phyloP scores from a whole-genome alignment of 37 sponge, comb jelly and placozoan genomes.

The Dysidea cf. avara region DNA sequence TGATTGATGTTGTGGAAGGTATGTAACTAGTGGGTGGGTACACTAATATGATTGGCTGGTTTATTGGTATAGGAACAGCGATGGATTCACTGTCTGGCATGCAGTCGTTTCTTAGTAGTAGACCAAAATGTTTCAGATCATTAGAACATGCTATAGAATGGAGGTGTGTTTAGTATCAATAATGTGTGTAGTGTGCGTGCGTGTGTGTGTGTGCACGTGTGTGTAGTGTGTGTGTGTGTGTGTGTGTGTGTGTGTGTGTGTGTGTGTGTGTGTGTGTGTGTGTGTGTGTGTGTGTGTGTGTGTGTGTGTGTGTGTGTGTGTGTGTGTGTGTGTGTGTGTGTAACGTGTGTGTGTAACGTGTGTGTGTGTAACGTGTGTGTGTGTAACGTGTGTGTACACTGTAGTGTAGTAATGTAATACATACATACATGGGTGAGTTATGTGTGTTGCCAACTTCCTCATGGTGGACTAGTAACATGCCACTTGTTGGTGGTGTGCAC shows the following conservation, averaged over 20 bases:
- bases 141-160: slow-evolving; percentile 89
- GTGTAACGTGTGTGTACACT: not conserved
- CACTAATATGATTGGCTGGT: not conserved
- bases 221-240: not conserved
- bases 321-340: slow-evolving; percentile 9
- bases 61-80: slow-evolving; percentile 65
- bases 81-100: slow-evolving; percentile 72
- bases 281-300: slow-evolving; percentile 1
- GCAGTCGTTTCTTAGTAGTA: slow-evolving; percentile 72
- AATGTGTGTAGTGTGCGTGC: not conserved
- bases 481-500: too few relatives aligned
- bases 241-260: not conserved
- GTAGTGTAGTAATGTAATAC: not conserved
- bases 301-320: not conserved
- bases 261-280: not conserved
- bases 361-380: not conserved
- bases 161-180: slow-evolving; percentile 59
- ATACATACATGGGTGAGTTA: too few relatives aligned
- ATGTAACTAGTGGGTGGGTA: not conserved
- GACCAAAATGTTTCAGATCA: slow-evolving; percentile 63
- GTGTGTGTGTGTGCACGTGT: not conserved
- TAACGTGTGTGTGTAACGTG: not conserved
- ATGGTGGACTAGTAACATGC: too few relatives aligned
- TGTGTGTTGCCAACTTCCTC: too few relatives aligned
- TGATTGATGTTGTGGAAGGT: slow-evolving; percentile 99